Percentiles rank a stretch among this genome's conserved stretches.
Evolutionary conservation across 2,888 invertebrate species (phyloP).

Genomic region (Xestia c-nigrum): DNA sequence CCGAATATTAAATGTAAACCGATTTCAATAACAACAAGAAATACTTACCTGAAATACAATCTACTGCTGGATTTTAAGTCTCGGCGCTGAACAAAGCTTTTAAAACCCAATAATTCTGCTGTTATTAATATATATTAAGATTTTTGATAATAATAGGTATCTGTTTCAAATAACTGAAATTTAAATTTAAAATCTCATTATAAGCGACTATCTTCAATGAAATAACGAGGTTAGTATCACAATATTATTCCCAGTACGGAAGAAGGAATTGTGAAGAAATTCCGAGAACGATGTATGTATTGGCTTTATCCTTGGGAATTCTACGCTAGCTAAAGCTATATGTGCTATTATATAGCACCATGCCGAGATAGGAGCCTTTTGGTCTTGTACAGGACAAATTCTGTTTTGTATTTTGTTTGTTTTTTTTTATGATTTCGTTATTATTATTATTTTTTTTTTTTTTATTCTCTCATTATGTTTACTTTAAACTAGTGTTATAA

Average conservation of each 20-base stretch:
- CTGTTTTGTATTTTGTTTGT: no score
- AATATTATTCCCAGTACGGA: neutral
- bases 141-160: neutral
- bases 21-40: neutral
- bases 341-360: no score
- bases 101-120: neutral
- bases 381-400: no score
- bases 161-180: neutral
- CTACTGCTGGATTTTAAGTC: neutral
- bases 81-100: neutral
- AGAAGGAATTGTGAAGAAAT: neutral
- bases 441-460: no score
- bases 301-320: neutral
- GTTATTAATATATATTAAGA: neutral
- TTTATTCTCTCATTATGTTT: no score
- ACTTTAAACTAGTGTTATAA: no score
- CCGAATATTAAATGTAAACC: neutral
- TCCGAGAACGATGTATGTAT: neutral
- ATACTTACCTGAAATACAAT: neutral
- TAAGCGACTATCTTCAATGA: neutral
- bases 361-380: no score
- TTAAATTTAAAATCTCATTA: neutral
- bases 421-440: no score
- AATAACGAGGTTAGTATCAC: neutral
- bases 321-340: neutral